Conservation (phyloP, 2,888 invertebrate genomes). For the Pristionchus maxplancki region DNA sequence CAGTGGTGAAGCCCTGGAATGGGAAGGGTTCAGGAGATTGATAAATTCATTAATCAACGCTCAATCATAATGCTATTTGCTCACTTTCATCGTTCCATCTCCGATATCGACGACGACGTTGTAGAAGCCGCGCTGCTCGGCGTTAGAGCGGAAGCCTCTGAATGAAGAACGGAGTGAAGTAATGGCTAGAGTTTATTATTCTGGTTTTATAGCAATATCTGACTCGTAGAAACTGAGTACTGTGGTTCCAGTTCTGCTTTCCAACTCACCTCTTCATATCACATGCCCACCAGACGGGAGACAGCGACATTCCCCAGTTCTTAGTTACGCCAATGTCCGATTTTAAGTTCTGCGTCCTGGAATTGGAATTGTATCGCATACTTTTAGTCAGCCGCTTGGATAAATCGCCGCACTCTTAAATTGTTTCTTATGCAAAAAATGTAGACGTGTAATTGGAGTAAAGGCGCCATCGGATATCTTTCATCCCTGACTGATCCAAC, state of each 20-base stretch:
- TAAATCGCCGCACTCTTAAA: too few relatives aligned
- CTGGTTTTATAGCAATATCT: too few relatives aligned
- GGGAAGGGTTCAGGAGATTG: too few relatives aligned
- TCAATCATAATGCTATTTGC: too few relatives aligned
- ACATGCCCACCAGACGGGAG: constrained; percentile 58
- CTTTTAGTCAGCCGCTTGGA: too few relatives aligned
- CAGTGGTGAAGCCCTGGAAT: constrained; percentile 32
- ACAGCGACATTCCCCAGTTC: constrained; percentile 56
- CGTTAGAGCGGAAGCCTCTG: constrained; percentile 21
- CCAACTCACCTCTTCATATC: constrained; percentile 53
- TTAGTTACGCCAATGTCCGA: constrained; percentile 43
- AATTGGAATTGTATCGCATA: not conserved
- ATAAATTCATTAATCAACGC: too few relatives aligned
- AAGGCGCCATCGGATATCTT: not conserved
- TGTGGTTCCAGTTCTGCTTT: too few relatives aligned
- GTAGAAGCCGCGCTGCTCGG: not conserved
- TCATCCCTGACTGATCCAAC: not conserved
- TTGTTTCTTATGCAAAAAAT: not conserved
- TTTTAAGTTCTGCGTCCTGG: not conserved
- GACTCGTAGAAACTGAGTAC: too few relatives aligned
- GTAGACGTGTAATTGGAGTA: not conserved
- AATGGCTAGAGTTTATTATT: too few relatives aligned
- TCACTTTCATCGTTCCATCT: constrained; percentile 16
- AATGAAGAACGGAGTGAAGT: too few relatives aligned
- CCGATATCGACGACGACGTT: constrained; percentile 22